Evolutionary conservation across 92 coral and sea anemone genomes (phyloP), one percentile per base, ranked within the genome.

Genomic region (Epizoanthus rinbou): DNA sequence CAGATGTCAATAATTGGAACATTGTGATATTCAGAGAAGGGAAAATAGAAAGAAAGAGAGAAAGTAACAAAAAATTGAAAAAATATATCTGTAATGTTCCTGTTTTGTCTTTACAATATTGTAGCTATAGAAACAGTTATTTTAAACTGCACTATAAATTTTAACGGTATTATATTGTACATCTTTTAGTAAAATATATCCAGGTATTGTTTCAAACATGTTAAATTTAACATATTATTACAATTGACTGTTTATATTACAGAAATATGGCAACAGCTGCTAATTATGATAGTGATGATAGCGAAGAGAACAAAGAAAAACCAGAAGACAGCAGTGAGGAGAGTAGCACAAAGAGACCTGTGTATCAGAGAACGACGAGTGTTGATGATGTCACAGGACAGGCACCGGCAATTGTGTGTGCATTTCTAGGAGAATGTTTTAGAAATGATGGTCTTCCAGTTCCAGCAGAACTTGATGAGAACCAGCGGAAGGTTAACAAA

Each of bases 321-420:
- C 79, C 66, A 0, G 81, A 83, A 33, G 79, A 52, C 8, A 75
- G 65, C 17, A 50, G 53, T 1, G 83, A 22, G 17, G 52, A 82
- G 18, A 5, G 14, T 1, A 17, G 56, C 19, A 6, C 35, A 21
- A 6, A 35, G 6, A 85, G 98, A 28, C 94, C 98, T 7, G 16
- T 63, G 8, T 89, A 81, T 59, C 87, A 80, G 8, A 85, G 94
- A 35, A 86, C 89, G 8, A 83, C 64, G 33, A 97, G 99, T 69
- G 98, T 91, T 3, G 98, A 97, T 39, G 99, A 97, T 73, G 98
- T 97, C 19, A 84, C 95, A 2, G 95, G 91, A 3, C 98, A 97
- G 70, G 91, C 99, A 25, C 99, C 99, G 1, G 98, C 94, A 9
- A 89, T 97, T 52, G 99, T 97, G 28, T 81, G 82, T 23, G 89